A percentile compares a stretch with the other conserved stretches of the same genome.
Evolutionary conservation across 2,888 invertebrate species (phyloP).

Genomic region (Latheticus oryzae): DNA sequence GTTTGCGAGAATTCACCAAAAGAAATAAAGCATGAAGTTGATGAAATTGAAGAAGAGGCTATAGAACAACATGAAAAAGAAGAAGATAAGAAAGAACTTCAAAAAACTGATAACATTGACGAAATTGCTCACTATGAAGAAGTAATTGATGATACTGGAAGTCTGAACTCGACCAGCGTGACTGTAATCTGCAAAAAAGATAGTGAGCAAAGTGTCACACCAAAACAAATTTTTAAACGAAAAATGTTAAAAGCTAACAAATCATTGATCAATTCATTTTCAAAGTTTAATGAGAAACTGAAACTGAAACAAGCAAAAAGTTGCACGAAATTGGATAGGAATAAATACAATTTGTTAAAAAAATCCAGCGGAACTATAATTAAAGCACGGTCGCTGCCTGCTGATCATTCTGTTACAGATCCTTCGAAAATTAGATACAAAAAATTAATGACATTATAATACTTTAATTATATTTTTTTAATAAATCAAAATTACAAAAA

Average conservation of each 20-base stretch:
- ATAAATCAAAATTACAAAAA: too few species aligned
- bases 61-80: neutral
- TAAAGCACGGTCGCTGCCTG: conserved; percentile 4
- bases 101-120: neutral
- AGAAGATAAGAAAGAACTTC: neutral
- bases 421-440: conserved; percentile 19
- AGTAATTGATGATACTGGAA: neutral
- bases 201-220: neutral
- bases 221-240: neutral
- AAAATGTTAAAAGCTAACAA: conserved; percentile 13
- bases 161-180: conserved; percentile 5
- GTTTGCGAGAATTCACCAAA: neutral
- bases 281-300: conserved; percentile 7
- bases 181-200: conserved; percentile 7
- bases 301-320: conserved; percentile 9
- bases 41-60: too few species aligned
- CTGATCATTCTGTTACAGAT: neutral
- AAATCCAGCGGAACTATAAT: neutral
- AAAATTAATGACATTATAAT: conserved; percentile 15
- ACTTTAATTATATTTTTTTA: neutral
- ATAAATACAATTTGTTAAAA: conserved; percentile 15
- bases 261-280: conserved; percentile 19
- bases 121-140: neutral
- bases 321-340: neutral
- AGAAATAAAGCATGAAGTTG: neutral